Evolutionary conservation across 2,113 vertebrate genomes (phyloP).

Genomic region (Thryonomys swinderianus): DNA sequence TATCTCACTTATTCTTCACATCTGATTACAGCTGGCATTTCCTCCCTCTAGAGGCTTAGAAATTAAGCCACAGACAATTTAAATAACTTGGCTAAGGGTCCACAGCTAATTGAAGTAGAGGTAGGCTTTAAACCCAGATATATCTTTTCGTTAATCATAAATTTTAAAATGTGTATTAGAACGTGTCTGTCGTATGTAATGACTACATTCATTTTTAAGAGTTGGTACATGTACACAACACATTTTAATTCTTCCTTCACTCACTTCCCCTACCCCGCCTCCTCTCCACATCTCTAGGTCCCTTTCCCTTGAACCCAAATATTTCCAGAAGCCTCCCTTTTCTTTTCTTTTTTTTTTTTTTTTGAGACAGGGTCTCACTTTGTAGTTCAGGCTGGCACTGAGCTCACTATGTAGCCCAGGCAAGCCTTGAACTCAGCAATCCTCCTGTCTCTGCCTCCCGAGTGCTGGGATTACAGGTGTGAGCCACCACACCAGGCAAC

Average conservation of each 20-base stretch:
- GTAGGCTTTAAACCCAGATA: not conserved
- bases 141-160: not conserved
- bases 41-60: not conserved
- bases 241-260: not conserved
- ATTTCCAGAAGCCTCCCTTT: not conserved
- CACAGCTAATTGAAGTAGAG: not conserved
- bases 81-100: not conserved
- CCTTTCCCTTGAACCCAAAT: not conserved
- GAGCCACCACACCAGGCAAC: too few species aligned
- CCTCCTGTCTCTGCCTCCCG: too few species aligned
- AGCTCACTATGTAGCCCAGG: too few species aligned
- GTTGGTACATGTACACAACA: not conserved
- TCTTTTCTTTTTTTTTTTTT: not conserved
- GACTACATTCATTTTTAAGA: too few species aligned
- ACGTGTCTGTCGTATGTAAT: not conserved
- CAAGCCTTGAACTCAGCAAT: too few species aligned
- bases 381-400: too few species aligned
- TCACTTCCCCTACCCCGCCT: not conserved
- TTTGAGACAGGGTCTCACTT: too few species aligned
- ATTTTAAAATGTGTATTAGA: not conserved
- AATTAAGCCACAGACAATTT: not conserved
- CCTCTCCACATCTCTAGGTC: not conserved
- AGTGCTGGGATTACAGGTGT: too few species aligned
- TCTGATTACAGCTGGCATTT: not conserved
- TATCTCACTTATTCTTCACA: not conserved